Evolutionary conservation across 2,888 invertebrate species (phyloP), one percentile per base, ranked within the genome.

Genomic region (Pterobdella sp.): DNA sequence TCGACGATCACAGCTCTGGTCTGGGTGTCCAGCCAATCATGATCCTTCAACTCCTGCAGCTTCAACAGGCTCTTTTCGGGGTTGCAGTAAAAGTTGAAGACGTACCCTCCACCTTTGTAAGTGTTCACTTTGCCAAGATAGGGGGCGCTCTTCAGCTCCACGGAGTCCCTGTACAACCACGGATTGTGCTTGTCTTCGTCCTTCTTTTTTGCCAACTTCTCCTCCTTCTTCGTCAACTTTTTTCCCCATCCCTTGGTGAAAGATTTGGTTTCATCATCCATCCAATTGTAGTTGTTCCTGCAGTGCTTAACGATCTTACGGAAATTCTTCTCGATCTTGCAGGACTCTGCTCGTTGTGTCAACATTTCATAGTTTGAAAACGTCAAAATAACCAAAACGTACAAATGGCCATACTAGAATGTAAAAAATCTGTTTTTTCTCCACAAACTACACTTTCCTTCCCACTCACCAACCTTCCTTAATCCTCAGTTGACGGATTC

Each of bases 1-100:
- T 87, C 86, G 35, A 86, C 79, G 73, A 86, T 81, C 1, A 86
- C 80, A 1, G 85, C 86, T 69, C 86, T 77, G 0, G 86, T 86
- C 66, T 81, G 76, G 60, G 80, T 77, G 77, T 86, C 85, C 56
- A 86, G 79, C 86, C 86, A 86, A 70, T 81, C 79, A 36, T 74
- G 37, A 77, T 76, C 32, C 75, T 84, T 79, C 49, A 86, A 79
- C 4, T 80, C 77, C 1, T 78, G 76, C 56, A 86, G 76, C 32
- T 80, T 79, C 29, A 79, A 77, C 65, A 78, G 75, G 0, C 85
- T 80, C 31, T 81, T 77, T 7, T 78, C 78, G 37, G 77, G 80
- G 72, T 70, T 76, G n/a, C 82, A 75, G 66, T 79, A 79, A 74
- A 82, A 81, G 68, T 79, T 79, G 36, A 80, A 77, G 31, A 80